Conservation (phyloP, 1,140 invertebrate genomes). For the Meloidogyne floridensis region DNA sequence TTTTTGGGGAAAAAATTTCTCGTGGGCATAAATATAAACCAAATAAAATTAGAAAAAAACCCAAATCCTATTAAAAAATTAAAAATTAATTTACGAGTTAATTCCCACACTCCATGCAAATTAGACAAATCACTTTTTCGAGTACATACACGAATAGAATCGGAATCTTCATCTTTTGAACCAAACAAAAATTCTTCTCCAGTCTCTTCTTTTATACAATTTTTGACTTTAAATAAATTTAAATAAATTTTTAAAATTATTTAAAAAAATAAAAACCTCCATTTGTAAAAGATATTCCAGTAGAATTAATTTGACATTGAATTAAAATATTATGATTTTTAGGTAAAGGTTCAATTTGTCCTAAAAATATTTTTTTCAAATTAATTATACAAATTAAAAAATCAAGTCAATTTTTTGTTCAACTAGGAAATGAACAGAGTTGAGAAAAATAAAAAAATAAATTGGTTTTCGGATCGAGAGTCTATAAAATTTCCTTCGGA, state of each 20-base stretch:
- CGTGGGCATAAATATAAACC: no score
- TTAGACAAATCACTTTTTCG: background rate
- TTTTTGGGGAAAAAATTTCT: no score
- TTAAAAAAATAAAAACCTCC: background rate
- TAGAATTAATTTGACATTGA: background rate
- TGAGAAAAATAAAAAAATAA: no score
- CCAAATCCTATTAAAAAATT: background rate
- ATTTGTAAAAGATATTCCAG: background rate
- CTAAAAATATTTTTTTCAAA: no score
- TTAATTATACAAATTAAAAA: no score
- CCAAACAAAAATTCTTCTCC: background rate
- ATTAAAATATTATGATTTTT: background rate
- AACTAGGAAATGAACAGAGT: no score
- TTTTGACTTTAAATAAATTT: background rate
- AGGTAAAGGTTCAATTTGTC: background rate
- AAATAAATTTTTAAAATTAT: background rate
- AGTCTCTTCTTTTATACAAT: background rate
- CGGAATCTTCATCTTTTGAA: background rate
- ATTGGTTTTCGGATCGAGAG: no score
- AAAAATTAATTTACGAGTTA: background rate
- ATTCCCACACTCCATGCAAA: background rate
- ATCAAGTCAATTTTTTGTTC: no score
- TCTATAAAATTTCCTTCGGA: no score
- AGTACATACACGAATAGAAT: background rate
- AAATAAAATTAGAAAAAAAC: no score